Evolutionary conservation across 2,888 invertebrate species (phyloP).

Genomic region (Congeria kusceri): DNA sequence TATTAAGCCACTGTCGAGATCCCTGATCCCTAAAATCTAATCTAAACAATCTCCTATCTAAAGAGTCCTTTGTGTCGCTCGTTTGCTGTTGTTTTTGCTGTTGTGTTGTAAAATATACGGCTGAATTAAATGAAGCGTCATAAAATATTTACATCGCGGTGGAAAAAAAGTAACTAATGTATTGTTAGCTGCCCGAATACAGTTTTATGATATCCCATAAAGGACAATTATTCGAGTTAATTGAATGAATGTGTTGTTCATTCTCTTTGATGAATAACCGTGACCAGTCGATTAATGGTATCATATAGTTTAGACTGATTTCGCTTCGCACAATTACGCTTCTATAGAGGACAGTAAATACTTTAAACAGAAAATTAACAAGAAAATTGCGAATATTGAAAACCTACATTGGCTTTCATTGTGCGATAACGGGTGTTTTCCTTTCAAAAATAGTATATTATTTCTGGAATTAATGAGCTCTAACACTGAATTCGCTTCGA

Average conservation of each 20-base stretch:
- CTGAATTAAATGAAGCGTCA: too few species aligned
- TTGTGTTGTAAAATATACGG: too few species aligned
- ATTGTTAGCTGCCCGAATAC: too few species aligned
- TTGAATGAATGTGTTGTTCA: conserved; percentile 39
- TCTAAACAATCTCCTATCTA: too few species aligned
- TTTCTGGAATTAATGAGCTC: conserved; percentile 45
- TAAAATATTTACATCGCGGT: too few species aligned
- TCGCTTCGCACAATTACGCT: conserved; percentile 55
- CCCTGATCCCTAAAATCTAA: too few species aligned
- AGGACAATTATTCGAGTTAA: conserved; percentile 27
- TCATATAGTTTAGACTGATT: conserved; percentile 61
- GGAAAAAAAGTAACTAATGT: too few species aligned
- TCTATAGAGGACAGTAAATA: conserved; percentile 52
- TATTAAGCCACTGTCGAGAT: too few species aligned
- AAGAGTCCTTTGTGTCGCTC: too few species aligned
- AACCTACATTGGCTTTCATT: conserved; percentile 54
- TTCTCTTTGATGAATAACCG: conserved; percentile 43
- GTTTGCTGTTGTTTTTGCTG: too few species aligned
- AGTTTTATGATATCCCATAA: background rate
- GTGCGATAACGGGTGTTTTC: conserved; percentile 51
- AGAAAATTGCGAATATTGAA: conserved; percentile 62
- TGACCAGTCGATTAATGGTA: conserved; percentile 52
- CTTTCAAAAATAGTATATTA: conserved; percentile 46
- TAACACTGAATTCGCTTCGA: conserved; percentile 48
- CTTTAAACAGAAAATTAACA: conserved; percentile 60